Percentiles rank a stretch among this genome's conserved stretches.
These are phyloP conservation scores for Psilanteris sp. DNA, from an alignment of 1,140 invertebrate species.

Conservation along the genomic window DNA sequence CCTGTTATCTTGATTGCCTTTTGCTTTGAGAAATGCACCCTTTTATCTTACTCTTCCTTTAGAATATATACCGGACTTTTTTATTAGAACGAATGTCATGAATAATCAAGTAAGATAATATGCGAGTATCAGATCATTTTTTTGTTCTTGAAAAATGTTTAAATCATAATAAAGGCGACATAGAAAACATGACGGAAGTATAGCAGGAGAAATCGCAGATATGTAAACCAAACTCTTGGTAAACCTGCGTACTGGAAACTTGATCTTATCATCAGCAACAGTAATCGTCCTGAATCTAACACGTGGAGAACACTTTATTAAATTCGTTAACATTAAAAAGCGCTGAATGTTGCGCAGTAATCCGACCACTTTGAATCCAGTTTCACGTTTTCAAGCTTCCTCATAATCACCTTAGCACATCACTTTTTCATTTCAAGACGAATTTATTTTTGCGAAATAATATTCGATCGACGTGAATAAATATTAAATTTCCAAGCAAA, in stretches of 20 bases:
- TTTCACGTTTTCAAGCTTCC: slow-evolving; percentile 38
- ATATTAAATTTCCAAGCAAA: too few relatives aligned
- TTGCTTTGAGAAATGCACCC: slow-evolving; percentile 75
- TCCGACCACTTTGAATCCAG: slow-evolving; percentile 14
- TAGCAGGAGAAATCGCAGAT: slow-evolving; percentile 33
- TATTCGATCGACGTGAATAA: too few relatives aligned
- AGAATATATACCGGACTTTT: not conserved
- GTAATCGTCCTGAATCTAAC: slow-evolving; percentile 46
- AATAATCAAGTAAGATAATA: not conserved
- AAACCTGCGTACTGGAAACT: slow-evolving; percentile 57
- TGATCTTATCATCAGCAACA: slow-evolving; percentile 58
- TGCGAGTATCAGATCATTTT: too few relatives aligned
- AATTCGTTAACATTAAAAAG: slow-evolving; percentile 48
- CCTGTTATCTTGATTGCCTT: slow-evolving; percentile 74
- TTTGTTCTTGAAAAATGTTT: not conserved
- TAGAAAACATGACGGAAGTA: slow-evolving; percentile 12
- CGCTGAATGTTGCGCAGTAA: slow-evolving; percentile 40
- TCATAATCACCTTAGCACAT: slow-evolving; percentile 10
- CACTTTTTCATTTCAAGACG: slow-evolving; percentile 37
- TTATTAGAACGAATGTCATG: slow-evolving; percentile 2
- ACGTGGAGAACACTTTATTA: slow-evolving; percentile 62
- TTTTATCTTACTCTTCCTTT: slow-evolving; percentile 65
- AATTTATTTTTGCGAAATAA: too few relatives aligned
- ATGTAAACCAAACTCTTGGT: slow-evolving; percentile 25
- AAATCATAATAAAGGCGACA: not conserved